A percentile compares a stretch with the other conserved stretches of the same genome.
Evolutionary conservation across 2,113 vertebrate species (phyloP).

Genomic region (Pao palembangensis): DNA sequence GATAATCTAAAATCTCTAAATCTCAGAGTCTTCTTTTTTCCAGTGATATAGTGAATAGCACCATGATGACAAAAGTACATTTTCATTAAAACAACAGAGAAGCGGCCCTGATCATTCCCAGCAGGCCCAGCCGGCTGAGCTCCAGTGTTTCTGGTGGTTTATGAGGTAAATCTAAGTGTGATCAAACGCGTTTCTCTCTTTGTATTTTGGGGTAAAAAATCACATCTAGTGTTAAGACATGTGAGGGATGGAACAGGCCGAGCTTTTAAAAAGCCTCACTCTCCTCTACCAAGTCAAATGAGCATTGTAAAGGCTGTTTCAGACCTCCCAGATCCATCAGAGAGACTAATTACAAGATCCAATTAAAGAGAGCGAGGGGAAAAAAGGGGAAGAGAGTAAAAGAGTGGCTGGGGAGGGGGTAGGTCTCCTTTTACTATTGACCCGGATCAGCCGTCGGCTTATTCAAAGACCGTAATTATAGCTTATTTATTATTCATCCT

Average conservation of each 20-base stretch:
- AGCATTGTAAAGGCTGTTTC: slow-evolving; percentile 81
- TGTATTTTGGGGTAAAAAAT: slow-evolving; percentile 41
- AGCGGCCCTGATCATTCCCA: not conserved
- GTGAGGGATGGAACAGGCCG: slow-evolving; percentile 56
- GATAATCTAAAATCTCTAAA: slow-evolving; percentile 9
- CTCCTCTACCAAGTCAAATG: slow-evolving; percentile 68
- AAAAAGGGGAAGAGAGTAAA: slow-evolving; percentile 48
- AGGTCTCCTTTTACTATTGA: slow-evolving; percentile 84
- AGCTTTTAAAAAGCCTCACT: slow-evolving; percentile 63
- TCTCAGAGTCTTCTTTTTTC: slow-evolving; percentile 3
- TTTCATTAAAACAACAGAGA: slow-evolving; percentile 6
- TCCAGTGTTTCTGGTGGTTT: slow-evolving; percentile 9
- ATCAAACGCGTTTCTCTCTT: slow-evolving; percentile 20
- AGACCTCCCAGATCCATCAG: slow-evolving; percentile 91
- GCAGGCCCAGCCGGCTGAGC: not conserved
- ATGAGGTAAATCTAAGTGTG: slow-evolving; percentile 12
- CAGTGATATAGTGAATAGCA: slow-evolving; percentile 2
- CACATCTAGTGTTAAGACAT: slow-evolving; percentile 60
- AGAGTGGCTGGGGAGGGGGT: slow-evolving; percentile 13
- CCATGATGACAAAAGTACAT: slow-evolving; percentile 3
- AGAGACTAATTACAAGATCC: slow-evolving; percentile 99
- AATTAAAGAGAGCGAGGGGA: slow-evolving; percentile 92
- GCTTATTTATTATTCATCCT: slow-evolving; percentile 99
- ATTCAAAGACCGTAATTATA: slow-evolving; percentile 95
- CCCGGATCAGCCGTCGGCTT: slow-evolving; percentile 85